Conservation (phyloP, 2,797 vertebrate genomes). For the Rhabdophis nuchalis region DNA sequence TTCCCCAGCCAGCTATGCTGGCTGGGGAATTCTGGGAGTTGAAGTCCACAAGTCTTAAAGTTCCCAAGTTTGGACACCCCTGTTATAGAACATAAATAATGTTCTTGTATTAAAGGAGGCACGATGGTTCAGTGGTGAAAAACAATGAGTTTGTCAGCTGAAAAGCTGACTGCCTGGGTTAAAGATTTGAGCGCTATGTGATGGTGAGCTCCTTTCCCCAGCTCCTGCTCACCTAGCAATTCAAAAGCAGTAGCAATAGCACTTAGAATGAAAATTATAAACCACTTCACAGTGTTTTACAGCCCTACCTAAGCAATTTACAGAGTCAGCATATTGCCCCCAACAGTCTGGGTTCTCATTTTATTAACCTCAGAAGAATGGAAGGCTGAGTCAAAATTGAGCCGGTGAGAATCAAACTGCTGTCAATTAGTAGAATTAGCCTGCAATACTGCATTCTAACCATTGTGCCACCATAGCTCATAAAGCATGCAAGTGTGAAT, state of each 20-base stretch:
- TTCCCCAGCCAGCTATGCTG: too few relatives aligned
- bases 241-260: background rate
- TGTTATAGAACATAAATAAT: slow-evolving; percentile 5
- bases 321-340: background rate
- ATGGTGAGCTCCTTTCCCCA: background rate
- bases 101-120: background rate
- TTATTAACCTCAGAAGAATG: background rate
- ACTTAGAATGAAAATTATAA: background rate
- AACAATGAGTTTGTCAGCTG: background rate
- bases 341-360: background rate
- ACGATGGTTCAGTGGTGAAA: background rate
- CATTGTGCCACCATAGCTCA: background rate
- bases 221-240: background rate
- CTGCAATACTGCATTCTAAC: background rate
- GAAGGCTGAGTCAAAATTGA: background rate
- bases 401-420: background rate
- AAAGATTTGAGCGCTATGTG: background rate
- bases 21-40: too few relatives aligned
- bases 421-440: background rate
- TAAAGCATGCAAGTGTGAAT: background rate
- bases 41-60: too few relatives aligned
- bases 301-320: background rate
- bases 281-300: background rate
- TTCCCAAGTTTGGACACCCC: too few relatives aligned
- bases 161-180: background rate